Percentiles rank a stretch among this genome's conserved stretches.
Conservation (phyloP, 2,113 vertebrate genomes). For the Centropristis striata region DNA sequence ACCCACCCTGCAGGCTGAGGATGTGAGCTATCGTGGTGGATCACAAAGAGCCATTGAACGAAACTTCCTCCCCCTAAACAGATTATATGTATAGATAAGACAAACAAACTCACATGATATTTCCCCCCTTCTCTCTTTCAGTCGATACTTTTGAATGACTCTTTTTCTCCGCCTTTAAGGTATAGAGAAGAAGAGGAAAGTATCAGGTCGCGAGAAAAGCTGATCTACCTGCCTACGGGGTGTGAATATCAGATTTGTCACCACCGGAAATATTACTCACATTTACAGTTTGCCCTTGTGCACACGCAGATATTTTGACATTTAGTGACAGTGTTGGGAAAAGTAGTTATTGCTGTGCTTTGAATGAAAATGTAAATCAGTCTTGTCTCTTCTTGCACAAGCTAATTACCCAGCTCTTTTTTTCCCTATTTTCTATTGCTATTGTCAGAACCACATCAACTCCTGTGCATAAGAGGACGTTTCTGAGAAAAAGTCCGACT, state of each 20-base stretch:
- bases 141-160: slow-evolving; percentile 36
- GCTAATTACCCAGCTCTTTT: slow-evolving; percentile 9
- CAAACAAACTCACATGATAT: slow-evolving; percentile 72
- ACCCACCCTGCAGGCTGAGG: slow-evolving; percentile 58
- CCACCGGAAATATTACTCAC: slow-evolving; percentile 28
- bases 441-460: slow-evolving; percentile 4
- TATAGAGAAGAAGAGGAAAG: slow-evolving; percentile 24
- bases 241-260: slow-evolving; percentile 16
- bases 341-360: not conserved
- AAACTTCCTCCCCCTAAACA: slow-evolving; percentile 55
- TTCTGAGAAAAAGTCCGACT: slow-evolving; percentile 9
- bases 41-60: slow-evolving; percentile 75
- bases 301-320: slow-evolving; percentile 4
- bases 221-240: slow-evolving; percentile 26
- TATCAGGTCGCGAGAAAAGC: slow-evolving; percentile 37
- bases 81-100: slow-evolving; percentile 75
- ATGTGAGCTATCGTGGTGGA: slow-evolving; percentile 49
- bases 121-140: slow-evolving; percentile 46
- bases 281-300: slow-evolving; percentile 28
- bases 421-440: slow-evolving; percentile 3
- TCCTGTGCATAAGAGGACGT: slow-evolving; percentile 20
- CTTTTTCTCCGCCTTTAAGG: slow-evolving; percentile 7
- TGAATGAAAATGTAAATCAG: not conserved
- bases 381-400: slow-evolving; percentile 7
- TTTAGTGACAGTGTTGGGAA: not conserved